These are phyloP conservation scores for Mycalesis mineus DNA, from an alignment of 2,888 invertebrate genomes.

Conservation along the genomic window DNA sequence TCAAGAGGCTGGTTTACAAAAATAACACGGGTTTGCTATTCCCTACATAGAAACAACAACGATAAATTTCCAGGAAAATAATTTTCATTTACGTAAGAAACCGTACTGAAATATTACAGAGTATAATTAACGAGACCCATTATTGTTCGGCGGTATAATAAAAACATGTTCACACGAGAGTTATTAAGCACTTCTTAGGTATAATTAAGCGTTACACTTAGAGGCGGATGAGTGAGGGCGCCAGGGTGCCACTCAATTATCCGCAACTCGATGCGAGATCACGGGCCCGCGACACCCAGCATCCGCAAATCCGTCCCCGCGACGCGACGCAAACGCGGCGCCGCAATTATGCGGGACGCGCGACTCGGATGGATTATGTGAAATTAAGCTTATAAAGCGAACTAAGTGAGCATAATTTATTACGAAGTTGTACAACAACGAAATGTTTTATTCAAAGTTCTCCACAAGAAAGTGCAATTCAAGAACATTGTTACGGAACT, in stretches of 20 bases:
- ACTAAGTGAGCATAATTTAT: conserved; percentile 64
- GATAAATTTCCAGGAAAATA: not conserved
- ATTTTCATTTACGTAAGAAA: conserved; percentile 1
- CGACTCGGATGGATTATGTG: conserved; percentile 69
- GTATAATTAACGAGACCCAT: conserved; percentile 8
- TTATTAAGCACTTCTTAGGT: conserved; percentile 61
- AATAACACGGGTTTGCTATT: too few species aligned
- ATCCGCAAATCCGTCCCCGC: conserved; percentile 50
- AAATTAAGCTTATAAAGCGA: conserved; percentile 63
- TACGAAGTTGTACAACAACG: conserved; percentile 28
- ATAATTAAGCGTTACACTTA: conserved; percentile 70
- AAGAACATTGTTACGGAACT: not conserved
- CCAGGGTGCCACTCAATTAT: conserved; percentile 65
- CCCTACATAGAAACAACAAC: not conserved
- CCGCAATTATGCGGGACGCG: conserved; percentile 64
- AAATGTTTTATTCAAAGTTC: conserved; percentile 6
- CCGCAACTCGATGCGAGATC: conserved; percentile 70
- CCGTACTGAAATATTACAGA: conserved; percentile 1
- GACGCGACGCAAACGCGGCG: conserved; percentile 55
- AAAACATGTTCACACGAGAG: conserved; percentile 48
- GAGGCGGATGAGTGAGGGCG: conserved; percentile 40
- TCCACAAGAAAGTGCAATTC: not conserved
- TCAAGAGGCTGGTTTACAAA: too few species aligned
- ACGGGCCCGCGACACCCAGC: conserved; percentile 38
- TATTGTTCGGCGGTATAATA: conserved; percentile 41